Conservation (phyloP, 2,113 vertebrate genomes). For the Rattus rattus region DNA sequence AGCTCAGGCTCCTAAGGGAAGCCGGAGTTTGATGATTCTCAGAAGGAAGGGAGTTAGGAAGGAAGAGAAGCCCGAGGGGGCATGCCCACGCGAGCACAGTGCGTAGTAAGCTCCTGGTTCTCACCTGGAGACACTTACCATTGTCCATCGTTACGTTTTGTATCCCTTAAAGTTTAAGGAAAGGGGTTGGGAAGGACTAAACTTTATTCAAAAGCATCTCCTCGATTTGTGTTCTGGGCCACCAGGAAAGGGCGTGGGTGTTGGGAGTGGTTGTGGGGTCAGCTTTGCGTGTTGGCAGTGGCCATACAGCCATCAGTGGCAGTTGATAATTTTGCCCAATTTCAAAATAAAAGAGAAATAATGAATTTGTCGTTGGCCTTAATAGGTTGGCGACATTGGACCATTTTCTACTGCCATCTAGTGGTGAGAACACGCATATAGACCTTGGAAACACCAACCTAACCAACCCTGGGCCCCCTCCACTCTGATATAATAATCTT, state of each 20-base stretch:
- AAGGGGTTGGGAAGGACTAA: not conserved
- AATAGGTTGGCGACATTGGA: not conserved
- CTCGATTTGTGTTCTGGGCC: not conserved
- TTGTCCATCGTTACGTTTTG: not conserved
- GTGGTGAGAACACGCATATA: not conserved
- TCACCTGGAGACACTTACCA: not conserved
- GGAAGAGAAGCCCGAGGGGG: not conserved
- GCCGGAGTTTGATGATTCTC: not conserved
- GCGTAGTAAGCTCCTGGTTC: not conserved
- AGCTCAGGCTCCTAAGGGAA: not conserved
- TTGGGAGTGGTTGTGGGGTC: not conserved
- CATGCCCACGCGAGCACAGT: not conserved
- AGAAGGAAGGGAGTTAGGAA: not conserved
- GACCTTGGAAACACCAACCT: not conserved
- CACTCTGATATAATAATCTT: not conserved
- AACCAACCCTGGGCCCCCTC: not conserved
- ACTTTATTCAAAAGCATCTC: slow-evolving; percentile 26
- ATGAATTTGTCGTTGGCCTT: not conserved
- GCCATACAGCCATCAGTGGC: not conserved
- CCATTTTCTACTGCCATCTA: slow-evolving; percentile 38
- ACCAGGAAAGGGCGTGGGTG: not conserved
- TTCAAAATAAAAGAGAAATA: slow-evolving; percentile 24
- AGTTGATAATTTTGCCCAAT: not conserved
- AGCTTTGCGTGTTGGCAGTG: not conserved
- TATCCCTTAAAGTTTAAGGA: not conserved